Evolutionary conservation across 2,113 vertebrate genomes (phyloP), one percentile per base, ranked within the genome.

Genomic region (Notothenia coriiceps): DNA sequence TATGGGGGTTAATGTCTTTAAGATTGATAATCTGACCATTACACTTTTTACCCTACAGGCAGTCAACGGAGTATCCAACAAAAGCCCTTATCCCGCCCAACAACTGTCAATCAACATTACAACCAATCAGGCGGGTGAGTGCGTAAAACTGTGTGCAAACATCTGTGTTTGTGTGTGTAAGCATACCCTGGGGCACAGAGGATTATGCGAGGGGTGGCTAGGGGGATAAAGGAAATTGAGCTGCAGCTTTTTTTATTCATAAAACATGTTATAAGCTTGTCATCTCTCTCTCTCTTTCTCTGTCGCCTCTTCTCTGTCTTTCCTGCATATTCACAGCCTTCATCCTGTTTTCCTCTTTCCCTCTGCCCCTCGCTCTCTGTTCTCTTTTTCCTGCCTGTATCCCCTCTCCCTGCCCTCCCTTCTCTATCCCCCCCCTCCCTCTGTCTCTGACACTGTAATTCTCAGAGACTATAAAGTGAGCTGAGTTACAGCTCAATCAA

Each of bases 81-180:
- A 97, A 91, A 99, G 97, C 84, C 97, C 97, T 56, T 98, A 98
- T 83, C 97, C 97, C 0, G 97, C 97, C 13, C 98, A 98, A 68
- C 96, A 98, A 0, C 95, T 98, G 88, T 97, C 97, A 0, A 96
- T 99, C 94, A 99, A 99, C 94, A 97, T 99, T 93, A 99, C 98
- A 84, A 99, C 98, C 78, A 99, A 99, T 91, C 98, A 99, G 93
- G 98, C 97, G 0, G 98, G 98, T 99, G 91, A 96, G 97, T 90
- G n/a, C 4, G 49, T 6, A 59, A 59, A n/a, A 50, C 56, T 51
- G 40, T 57, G 20, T 73, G 25, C 29, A 59, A 22, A 74, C 70
- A 29, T 74, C 46, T 80, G 49, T 57, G 3, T 10, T 15, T 59
- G 70, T 55, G 17, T 86, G 79, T 77, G 76, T 49, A 5, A 51